A percentile compares a stretch with the other conserved stretches of the same genome.
These are phyloP conservation scores for Onychomys leucogaster DNA, from an alignment of 2,797 vertebrate species.

Conservation along the genomic window DNA sequence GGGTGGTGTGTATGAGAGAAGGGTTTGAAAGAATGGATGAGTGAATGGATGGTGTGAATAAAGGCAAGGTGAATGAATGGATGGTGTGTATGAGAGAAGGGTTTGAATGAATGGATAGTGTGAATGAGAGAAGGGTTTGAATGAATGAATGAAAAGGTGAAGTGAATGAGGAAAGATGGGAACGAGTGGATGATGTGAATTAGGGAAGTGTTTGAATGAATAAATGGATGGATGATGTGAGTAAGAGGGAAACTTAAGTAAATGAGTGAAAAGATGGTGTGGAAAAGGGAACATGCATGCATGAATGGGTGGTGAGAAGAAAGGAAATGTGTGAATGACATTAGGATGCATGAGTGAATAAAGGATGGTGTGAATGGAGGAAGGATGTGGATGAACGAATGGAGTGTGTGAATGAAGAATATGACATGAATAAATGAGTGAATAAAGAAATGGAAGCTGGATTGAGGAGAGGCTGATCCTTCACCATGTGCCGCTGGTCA, in stretches of 20 bases:
- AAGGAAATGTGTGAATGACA: too few species aligned
- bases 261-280: background rate
- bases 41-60: too few species aligned
- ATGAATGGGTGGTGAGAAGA: background rate
- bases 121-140: background rate
- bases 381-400: background rate
- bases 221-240: background rate
- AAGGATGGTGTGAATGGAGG: background rate
- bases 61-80: too few species aligned
- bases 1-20: background rate
- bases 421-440: too few species aligned
- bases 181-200: too few species aligned
- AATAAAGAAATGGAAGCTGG: background rate
- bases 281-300: background rate
- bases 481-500: background rate
- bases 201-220: background rate
- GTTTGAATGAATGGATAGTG: too few species aligned
- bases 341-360: too few species aligned
- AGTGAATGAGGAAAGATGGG: background rate
- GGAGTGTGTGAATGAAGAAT: background rate
- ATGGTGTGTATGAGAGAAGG: too few species aligned
- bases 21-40: background rate
- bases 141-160: too few species aligned
- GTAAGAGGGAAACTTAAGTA: background rate
- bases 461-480: background rate